These are phyloP conservation scores for Channa maculata DNA, from an alignment of 2,113 vertebrate genomes.

Conservation along the genomic window DNA sequence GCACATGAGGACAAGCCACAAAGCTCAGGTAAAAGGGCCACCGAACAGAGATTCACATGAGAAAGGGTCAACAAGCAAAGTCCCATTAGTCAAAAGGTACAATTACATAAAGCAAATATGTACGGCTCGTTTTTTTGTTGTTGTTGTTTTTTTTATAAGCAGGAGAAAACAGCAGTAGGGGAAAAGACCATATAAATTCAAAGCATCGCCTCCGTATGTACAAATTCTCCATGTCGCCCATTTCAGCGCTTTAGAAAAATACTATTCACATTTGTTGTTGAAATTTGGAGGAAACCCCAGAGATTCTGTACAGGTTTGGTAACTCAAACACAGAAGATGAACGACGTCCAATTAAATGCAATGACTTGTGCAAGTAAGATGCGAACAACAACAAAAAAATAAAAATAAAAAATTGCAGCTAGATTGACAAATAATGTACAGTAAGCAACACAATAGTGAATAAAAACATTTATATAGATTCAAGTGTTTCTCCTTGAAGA, in stretches of 20 bases:
- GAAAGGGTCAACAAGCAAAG: constrained; percentile 56
- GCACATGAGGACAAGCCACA: constrained; percentile 52
- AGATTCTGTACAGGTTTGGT: constrained; percentile 75
- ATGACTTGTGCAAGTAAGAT: constrained; percentile 70
- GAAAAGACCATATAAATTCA: constrained; percentile 67
- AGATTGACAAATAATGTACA: constrained; percentile 29
- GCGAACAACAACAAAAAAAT: not conserved
- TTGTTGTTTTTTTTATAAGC: constrained; percentile 85
- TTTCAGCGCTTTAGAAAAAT: constrained; percentile 98
- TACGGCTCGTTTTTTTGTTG: constrained; percentile 68
- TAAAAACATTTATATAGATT: constrained; percentile 11
- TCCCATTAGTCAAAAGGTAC: constrained; percentile 65
- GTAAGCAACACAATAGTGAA: constrained; percentile 35
- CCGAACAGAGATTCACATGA: constrained; percentile 61
- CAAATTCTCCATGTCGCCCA: constrained; percentile 88
- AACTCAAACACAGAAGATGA: constrained; percentile 45
- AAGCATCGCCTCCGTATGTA: constrained; percentile 89
- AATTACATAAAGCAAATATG: constrained; percentile 73
- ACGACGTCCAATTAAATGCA: constrained; percentile 5
- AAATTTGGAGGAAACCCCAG: constrained; percentile 78
- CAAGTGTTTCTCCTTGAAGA: constrained; percentile 37
- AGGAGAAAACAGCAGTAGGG: constrained; percentile 82
- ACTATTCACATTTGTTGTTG: constrained; percentile 99
- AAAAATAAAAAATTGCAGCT: not conserved
- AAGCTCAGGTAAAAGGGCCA: constrained; percentile 45